Base-by-base conservation (phyloP, 2,888 invertebrate species). In the Scotopteryx bipunctaria region DNA sequence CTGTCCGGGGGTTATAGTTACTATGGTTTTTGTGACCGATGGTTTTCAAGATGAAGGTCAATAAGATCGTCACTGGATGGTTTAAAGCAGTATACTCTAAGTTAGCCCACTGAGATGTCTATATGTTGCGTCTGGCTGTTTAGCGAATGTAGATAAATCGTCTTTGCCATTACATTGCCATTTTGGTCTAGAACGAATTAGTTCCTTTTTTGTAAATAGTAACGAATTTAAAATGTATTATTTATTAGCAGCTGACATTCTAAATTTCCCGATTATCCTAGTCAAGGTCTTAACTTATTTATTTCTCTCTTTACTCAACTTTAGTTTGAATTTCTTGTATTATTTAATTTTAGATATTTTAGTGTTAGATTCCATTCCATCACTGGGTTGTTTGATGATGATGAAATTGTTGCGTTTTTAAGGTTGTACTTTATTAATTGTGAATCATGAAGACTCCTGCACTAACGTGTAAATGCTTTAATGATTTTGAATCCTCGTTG, bases 151-250 rank as follows among this genome's bases (percentile, higher is more conserved):
- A 79, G 72, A 79, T 76, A 78, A 73, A 78, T 80, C 77, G 76
- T 81, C 65, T 83, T 86, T 89, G 89, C 89, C 89, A 89, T 88
- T 84, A 85, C 78, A 84, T 89, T 89, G 89, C 89, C 89, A 90
- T 88, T 86, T 86, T 77, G 86, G 86, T 86, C 78, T 86, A 86
- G 77, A 85, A 78, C 78, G 81, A 83, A 81, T 86, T 83, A 89
- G 89, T 90, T 90, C 89, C 89, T 89, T 81, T 82, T 78, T 76
- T 85, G 86, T 89, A 87, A 85, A 89, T 88, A 90, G 81, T 78
- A 76, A 82, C 81, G 84, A 86, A 84, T 87, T 85, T 83, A 82
- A 79, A 79, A 74, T 78, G 75, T 83, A 78, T 84, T 84, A 83
- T 83, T 86, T 86, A 85, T 85, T 85, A 71, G 68, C 73, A 76